Evolutionary conservation across 2,113 vertebrate species (phyloP), one percentile per base, ranked within the genome.

Genomic region (Monarcha castaneiventris): DNA sequence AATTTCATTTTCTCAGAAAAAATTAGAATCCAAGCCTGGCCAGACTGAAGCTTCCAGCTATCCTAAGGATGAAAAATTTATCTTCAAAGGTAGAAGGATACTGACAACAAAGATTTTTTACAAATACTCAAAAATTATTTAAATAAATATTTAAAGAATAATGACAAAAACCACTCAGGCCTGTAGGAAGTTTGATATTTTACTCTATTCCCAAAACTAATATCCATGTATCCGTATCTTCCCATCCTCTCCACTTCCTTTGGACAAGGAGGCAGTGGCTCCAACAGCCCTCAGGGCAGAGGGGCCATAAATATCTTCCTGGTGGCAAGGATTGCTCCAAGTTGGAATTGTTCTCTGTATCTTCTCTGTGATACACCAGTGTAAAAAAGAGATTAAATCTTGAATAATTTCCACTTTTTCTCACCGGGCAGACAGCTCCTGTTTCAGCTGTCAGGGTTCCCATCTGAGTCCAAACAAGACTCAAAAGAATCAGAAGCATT

Each of bases 81-180:
- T 1, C 32, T 87, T 93, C 63, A 77, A 43, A 89, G 14, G 10
- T 4, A 51, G 13, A 81, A 64, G 62, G 33, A 48, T 30, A 25
- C 2, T 8, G 16, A 39, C 12, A 58, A 16, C 13, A 52, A 68
- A 73, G 10, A 13, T 25, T 54, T 55, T n/a, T 44, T 20, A 30
- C 13, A 46, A 67, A 39, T n/a, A 10, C 3, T 61, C 23, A 54
- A 46, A 61, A 18, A 19, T 12, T 22, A 32, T 49, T 86, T 27
- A 9, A 10, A 79, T 23, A 49, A 26, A 13, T 37, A 59, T 59
- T 59, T 59, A 37, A 59, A 35, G 18, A 64, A n/a, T 14, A 43
- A 32, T 22, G 6, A 22, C 4, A 32, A 51, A 55, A 54, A 9
- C 0, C 18, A 33, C 5, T 48, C 19, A 52, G 4, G 7, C 3